phyloP scores from a whole-genome alignment of 2,113 vertebrate species.

The Furnarius figulus region DNA sequence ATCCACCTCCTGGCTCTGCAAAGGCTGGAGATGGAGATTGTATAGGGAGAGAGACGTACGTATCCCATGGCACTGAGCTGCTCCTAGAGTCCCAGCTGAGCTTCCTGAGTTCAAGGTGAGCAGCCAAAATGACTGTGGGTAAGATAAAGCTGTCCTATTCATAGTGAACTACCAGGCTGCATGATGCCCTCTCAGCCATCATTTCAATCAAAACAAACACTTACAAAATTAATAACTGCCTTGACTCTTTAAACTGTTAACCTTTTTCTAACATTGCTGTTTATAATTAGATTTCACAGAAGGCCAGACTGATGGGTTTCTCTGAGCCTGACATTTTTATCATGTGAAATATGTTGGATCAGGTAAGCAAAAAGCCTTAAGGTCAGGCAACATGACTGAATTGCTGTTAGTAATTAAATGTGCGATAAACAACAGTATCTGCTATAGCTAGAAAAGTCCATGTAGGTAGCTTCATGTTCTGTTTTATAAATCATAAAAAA shows the following conservation, averaged over 20 bases:
- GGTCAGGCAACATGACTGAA: conserved; percentile 42
- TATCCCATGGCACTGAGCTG: rapidly evolving
- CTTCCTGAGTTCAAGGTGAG: not conserved
- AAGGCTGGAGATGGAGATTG: not conserved
- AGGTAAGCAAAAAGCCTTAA: conserved; percentile 41
- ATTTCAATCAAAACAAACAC: not conserved
- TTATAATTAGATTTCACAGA: conserved; percentile 54
- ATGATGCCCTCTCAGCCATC: not conserved
- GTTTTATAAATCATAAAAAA: conserved; percentile 61
- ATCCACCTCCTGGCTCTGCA: not conserved
- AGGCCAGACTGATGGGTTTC: conserved; percentile 14
- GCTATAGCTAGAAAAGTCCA: conserved; percentile 1
- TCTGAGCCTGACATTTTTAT: conserved; percentile 29
- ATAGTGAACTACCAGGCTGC: not conserved
- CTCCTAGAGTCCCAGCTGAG: not conserved
- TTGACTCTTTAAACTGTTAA: not conserved
- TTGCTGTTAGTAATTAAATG: conserved; percentile 54
- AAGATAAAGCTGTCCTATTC: not conserved
- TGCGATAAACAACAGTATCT: conserved; percentile 32
- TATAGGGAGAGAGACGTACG: rapidly evolving
- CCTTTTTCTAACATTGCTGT: not conserved
- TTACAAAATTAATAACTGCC: not conserved
- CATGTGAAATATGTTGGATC: conserved; percentile 44
- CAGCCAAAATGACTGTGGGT: not conserved
- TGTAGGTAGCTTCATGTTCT: conserved; percentile 53